phyloP scores from a whole-genome alignment of 1,140 invertebrate species.

The Orius insidiosus region DNA sequence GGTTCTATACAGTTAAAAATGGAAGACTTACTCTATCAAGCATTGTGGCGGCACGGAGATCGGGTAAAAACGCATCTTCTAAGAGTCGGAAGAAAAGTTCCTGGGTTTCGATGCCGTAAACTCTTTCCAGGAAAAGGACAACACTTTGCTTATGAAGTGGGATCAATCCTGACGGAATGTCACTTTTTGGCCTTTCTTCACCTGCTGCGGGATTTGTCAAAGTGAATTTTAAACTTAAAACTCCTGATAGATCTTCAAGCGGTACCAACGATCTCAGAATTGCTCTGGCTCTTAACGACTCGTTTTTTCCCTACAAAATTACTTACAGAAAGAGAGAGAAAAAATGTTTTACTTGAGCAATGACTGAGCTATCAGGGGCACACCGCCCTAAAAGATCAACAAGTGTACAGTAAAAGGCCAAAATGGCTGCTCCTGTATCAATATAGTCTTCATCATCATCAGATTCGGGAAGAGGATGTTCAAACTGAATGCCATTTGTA shows the following conservation, averaged over 20 bases:
- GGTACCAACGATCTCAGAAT: slow-evolving; percentile 94
- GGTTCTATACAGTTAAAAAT: too few relatives aligned
- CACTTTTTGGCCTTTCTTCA: slow-evolving; percentile 70
- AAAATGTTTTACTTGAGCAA: slow-evolving; percentile 46
- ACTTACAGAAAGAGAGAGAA: not conserved
- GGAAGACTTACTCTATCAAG: slow-evolving; percentile 59
- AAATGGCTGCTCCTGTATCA: slow-evolving; percentile 92
- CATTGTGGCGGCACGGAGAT: slow-evolving; percentile 92
- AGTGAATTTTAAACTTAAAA: slow-evolving; percentile 81
- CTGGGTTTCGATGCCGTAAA: slow-evolving; percentile 95
- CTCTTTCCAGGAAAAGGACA: slow-evolving; percentile 91
- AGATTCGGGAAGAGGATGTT: slow-evolving; percentile 77
- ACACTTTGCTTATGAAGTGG: slow-evolving; percentile 96
- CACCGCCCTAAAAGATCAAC: slow-evolving; percentile 94
- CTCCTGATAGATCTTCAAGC: slow-evolving; percentile 93
- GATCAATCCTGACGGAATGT: slow-evolving; percentile 82
- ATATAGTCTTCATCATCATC: slow-evolving; percentile 99
- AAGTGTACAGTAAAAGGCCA: slow-evolving; percentile 95
- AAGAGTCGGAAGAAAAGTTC: slow-evolving; percentile 89
- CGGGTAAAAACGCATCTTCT: slow-evolving; percentile 95
- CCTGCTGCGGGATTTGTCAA: slow-evolving; percentile 61
- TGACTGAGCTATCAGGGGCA: slow-evolving; percentile 88
- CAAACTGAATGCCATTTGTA: slow-evolving; percentile 37
- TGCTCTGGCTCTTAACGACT: slow-evolving; percentile 91
- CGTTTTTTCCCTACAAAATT: slow-evolving; percentile 76